Percentiles rank a stretch among this genome's conserved stretches.
phyloP scores from a whole-genome alignment of 2,888 invertebrate genomes.

The Tinea pellionella region DNA sequence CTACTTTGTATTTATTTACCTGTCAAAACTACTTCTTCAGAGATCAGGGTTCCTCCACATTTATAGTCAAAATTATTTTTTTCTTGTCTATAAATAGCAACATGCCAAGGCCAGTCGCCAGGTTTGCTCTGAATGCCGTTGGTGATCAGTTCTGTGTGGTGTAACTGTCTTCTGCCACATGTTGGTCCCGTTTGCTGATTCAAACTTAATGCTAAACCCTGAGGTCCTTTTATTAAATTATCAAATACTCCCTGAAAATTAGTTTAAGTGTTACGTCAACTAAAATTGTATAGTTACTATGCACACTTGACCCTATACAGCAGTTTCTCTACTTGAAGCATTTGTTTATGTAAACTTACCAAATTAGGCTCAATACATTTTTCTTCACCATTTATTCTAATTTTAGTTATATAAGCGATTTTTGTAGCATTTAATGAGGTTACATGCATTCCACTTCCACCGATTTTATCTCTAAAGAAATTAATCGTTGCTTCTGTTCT shows the following conservation, averaged over 20 bases:
- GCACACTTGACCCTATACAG: too few species aligned
- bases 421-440: neutral
- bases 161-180: slow-evolving; percentile 35
- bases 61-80: slow-evolving; percentile 29
- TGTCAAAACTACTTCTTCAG: slow-evolving; percentile 36
- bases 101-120: slow-evolving; percentile 57
- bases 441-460: neutral
- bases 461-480: neutral
- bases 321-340: too few species aligned
- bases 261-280: too few species aligned
- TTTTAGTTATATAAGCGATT: slow-evolving; percentile 24
- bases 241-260: slow-evolving; percentile 6
- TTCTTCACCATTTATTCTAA: slow-evolving; percentile 23
- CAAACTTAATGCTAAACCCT: slow-evolving; percentile 18
- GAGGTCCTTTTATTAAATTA: slow-evolving; percentile 17
- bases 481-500: neutral
- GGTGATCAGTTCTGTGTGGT: slow-evolving; percentile 37
- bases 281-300: too few species aligned
- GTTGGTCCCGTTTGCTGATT: slow-evolving; percentile 12
- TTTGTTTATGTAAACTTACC: too few species aligned
- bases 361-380: slow-evolving; percentile 23
- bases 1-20: too few species aligned
- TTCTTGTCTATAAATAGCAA: slow-evolving; percentile 32
- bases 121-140: slow-evolving; percentile 34
- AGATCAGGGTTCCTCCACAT: slow-evolving; percentile 44